phyloP scores from a whole-genome alignment of 1,140 invertebrate genomes.

The Prorops nasuta region DNA sequence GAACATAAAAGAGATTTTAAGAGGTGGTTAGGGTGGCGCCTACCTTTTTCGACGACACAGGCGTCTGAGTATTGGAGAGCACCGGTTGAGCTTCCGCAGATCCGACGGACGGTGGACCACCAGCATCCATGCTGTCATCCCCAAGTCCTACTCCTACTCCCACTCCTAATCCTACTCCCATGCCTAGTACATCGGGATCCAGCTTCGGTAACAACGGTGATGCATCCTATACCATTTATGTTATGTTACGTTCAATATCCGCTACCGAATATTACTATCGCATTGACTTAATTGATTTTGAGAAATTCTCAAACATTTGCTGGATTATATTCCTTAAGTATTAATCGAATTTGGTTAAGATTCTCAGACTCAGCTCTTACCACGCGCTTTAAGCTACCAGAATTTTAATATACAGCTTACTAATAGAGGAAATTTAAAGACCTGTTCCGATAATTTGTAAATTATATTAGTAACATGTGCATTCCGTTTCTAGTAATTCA shows the following conservation, averaged over 20 bases:
- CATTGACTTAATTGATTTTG: too few relatives aligned
- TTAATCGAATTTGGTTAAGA: too few relatives aligned
- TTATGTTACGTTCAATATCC: slow-evolving; percentile 35
- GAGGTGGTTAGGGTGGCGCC: slow-evolving; percentile 33
- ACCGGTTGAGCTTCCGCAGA: slow-evolving; percentile 64
- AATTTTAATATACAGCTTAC: too few relatives aligned
- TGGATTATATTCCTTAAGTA: too few relatives aligned
- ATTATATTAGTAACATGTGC: slow-evolving; percentile 15
- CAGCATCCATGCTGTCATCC: slow-evolving; percentile 58
- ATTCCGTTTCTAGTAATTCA: slow-evolving; percentile 18
- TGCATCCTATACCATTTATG: slow-evolving; percentile 57
- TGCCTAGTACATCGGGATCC: slow-evolving; percentile 58
- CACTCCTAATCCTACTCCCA: slow-evolving; percentile 57
- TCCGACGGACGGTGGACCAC: slow-evolving; percentile 71
- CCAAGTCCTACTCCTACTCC: slow-evolving; percentile 59
- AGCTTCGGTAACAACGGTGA: slow-evolving; percentile 60
- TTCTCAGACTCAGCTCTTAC: too few relatives aligned
- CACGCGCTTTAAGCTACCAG: too few relatives aligned
- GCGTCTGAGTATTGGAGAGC: slow-evolving; percentile 57
- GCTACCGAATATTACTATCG: slow-evolving; percentile 18
- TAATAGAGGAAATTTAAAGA: too few relatives aligned
- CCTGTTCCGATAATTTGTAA: too few relatives aligned
- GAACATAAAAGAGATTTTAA: too few relatives aligned
- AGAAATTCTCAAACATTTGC: too few relatives aligned
- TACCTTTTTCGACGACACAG: slow-evolving; percentile 60